Percentiles rank a stretch among this genome's conserved stretches.
Conservation (phyloP, 2,797 vertebrate genomes). For the Tympanoctomys barrerae region DNA sequence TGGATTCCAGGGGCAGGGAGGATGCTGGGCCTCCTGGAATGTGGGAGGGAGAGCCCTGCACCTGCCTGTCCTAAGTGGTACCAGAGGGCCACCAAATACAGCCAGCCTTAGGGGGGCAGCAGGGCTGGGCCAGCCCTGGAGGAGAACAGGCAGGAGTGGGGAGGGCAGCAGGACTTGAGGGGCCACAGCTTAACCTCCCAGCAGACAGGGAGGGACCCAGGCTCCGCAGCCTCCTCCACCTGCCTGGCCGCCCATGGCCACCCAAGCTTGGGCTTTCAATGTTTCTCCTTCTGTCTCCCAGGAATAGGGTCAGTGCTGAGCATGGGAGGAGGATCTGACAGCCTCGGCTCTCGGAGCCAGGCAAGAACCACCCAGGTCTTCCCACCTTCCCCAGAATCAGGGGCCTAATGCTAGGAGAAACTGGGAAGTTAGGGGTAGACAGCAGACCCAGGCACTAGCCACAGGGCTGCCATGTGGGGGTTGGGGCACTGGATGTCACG, state of each 20-base stretch:
- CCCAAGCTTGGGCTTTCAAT: neutral
- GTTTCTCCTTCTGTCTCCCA: neutral
- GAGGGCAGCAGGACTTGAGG: neutral
- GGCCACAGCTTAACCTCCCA: neutral
- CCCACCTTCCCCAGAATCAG: no score
- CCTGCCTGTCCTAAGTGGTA: neutral
- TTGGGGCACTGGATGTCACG: accelerated
- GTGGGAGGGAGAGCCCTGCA: neutral
- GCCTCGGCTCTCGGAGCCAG: neutral
- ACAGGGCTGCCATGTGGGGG: neutral
- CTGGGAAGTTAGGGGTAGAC: neutral
- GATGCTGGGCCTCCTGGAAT: neutral
- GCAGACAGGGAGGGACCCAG: neutral
- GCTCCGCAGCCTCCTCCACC: neutral
- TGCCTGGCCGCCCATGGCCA: neutral
- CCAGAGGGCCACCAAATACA: accelerated
- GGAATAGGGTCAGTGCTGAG: neutral
- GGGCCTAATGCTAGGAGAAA: neutral
- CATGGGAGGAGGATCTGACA: neutral
- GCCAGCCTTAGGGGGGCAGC: neutral
- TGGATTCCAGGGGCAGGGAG: neutral
- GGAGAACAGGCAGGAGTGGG: neutral
- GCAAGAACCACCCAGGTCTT: neutral
- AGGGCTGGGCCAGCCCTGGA: accelerated
- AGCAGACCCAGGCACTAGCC: neutral